Evolutionary conservation across 2,797 vertebrate genomes (phyloP).

Genomic region (Protonibea diacanthus): DNA sequence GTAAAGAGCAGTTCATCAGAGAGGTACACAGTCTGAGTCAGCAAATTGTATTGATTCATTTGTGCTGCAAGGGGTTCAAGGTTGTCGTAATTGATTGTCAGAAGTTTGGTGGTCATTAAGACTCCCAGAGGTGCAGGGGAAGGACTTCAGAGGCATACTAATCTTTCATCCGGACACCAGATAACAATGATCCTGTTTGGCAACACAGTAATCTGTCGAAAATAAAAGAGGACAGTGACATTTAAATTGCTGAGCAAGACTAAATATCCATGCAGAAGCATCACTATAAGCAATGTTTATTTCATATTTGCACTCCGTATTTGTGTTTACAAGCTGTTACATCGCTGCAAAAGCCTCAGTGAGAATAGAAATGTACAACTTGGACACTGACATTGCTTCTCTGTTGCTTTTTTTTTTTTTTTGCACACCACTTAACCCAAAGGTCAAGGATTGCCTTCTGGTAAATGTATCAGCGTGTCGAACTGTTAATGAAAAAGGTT

Average conservation of each 20-base stretch:
- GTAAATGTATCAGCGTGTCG: not conserved
- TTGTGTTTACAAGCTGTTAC: not conserved
- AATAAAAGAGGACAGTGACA: not conserved
- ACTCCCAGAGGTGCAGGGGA: constrained; percentile 22
- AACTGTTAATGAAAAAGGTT: constrained; percentile 29
- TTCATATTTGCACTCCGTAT: not conserved
- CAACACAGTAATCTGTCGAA: not conserved
- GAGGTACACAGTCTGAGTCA: constrained; percentile 51
- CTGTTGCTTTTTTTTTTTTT: not conserved
- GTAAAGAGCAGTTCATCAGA: constrained; percentile 55
- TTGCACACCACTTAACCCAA: constrained; percentile 18
- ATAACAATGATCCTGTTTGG: constrained; percentile 11
- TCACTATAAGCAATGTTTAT: not conserved
- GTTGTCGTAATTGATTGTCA: constrained; percentile 68
- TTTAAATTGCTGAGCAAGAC: not conserved
- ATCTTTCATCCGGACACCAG: not conserved
- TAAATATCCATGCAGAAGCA: not conserved
- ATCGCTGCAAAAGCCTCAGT: constrained; percentile 1
- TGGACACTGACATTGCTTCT: not conserved
- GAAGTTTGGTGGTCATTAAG: constrained; percentile 54
- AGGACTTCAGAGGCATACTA: constrained; percentile 23
- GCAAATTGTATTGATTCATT: constrained; percentile 65
- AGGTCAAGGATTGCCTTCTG: constrained; percentile 9
- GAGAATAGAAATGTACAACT: not conserved
- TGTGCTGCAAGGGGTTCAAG: constrained; percentile 53